Evolutionary conservation across 2,888 invertebrate species (phyloP).

Genomic region (Lasioglossum figueresi): DNA sequence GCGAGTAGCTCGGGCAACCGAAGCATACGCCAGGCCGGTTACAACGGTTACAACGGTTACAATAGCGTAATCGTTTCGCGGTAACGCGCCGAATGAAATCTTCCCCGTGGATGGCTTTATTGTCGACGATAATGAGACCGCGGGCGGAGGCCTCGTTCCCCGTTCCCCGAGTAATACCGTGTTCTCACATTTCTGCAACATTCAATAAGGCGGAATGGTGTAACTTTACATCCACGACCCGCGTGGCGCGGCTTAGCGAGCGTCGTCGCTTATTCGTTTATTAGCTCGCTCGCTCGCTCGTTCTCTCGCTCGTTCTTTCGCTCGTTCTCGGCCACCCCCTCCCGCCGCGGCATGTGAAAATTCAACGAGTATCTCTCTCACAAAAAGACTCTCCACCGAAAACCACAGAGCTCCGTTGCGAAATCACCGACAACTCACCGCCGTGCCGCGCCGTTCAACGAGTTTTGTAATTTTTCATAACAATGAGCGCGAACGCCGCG

Average conservation of each 20-base stretch:
- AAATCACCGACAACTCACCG: conserved; percentile 12
- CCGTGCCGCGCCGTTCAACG: conserved; percentile 24
- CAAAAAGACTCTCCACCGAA: conserved; percentile 50
- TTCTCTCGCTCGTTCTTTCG: background rate
- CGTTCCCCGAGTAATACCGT: conserved; percentile 46
- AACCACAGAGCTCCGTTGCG: conserved; percentile 59
- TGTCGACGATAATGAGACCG: conserved; percentile 50
- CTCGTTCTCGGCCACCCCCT: background rate
- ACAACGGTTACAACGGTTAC: conserved; percentile 16
- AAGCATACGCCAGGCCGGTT: background rate
- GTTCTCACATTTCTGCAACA: conserved; percentile 61
- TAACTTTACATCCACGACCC: conserved; percentile 55
- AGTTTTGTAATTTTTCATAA: conserved; percentile 59
- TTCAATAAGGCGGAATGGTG: conserved; percentile 62
- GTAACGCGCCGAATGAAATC: conserved; percentile 20
- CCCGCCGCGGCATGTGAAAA: conserved; percentile 56
- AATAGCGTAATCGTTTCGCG: conserved; percentile 24
- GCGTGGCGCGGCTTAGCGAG: background rate
- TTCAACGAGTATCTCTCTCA: conserved; percentile 49
- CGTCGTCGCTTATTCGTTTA: background rate
- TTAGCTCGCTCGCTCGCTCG: background rate
- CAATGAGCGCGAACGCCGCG: conserved; percentile 15
- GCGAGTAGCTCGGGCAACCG: background rate
- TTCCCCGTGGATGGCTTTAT: conserved; percentile 33
- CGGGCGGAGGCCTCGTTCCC: conserved; percentile 10